phyloP scores from a whole-genome alignment of 2,797 vertebrate species.

The Sarcophilus harrisii region DNA sequence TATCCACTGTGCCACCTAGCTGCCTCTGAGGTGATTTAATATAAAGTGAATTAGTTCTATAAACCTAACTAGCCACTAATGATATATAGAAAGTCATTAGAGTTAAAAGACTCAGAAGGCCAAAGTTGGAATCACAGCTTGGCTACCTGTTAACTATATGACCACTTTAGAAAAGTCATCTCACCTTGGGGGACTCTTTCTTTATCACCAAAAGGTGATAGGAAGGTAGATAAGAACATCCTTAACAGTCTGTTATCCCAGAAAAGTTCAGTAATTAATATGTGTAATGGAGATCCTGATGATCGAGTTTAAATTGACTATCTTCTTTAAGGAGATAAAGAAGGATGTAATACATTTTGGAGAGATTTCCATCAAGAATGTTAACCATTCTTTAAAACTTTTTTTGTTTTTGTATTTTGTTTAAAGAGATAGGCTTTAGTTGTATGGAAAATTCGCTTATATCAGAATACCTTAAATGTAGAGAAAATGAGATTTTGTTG shows the following conservation, averaged over 20 bases:
- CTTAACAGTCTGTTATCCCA: background rate
- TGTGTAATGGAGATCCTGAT: background rate
- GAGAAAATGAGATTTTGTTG: background rate
- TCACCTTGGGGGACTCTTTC: background rate
- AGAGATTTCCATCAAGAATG: background rate
- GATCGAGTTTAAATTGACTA: background rate
- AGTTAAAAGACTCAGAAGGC: background rate
- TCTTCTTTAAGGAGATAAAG: background rate
- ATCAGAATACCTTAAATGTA: background rate
- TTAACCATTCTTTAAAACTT: background rate
- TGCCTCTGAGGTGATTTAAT: background rate
- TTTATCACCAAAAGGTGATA: background rate
- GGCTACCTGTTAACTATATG: background rate
- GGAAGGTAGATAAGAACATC: background rate
- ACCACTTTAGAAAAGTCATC: background rate
- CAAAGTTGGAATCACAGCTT: background rate
- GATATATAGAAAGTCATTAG: background rate
- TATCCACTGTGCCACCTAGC: background rate
- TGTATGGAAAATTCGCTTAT: background rate
- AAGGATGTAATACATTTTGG: background rate
- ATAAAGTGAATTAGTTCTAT: background rate
- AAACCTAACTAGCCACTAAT: background rate
- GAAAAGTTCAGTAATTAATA: background rate
- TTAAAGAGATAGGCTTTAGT: background rate
- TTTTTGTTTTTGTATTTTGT: background rate